Evolutionary conservation across 2,797 vertebrate species (phyloP), one percentile per base, ranked within the genome.

Genomic region (Phataginus tetradactyla): DNA sequence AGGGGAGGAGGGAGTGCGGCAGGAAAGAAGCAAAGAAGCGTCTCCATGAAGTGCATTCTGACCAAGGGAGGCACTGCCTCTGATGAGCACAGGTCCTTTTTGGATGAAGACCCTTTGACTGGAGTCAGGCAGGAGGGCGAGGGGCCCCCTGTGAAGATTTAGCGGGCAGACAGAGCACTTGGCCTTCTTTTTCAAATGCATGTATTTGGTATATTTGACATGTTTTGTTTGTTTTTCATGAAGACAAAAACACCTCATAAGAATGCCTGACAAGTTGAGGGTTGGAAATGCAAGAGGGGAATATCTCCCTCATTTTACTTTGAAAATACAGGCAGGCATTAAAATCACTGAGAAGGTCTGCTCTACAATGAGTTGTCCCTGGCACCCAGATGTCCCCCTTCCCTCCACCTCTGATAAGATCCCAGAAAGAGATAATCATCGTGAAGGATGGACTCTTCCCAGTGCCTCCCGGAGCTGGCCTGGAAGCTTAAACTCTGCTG

Each of bases 401-500:
- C 8, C n/a, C 37, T 68, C 15, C 20, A 14, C 4, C 25, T 53
- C 86, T 20, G 20, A 8, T n/a, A 6, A 63, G 55, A 27, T 9
- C 80, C 71, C 32, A 34, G 59, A 83, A 8, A 42, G 13, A 84
- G 55, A 9, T 45, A 18, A 5, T 3, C 7, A 11, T 32, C 37
- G 45, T 25, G 85, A 6, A 63, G 45, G 53, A 21, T 8, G 0
- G 34, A 32, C 17, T 27, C 3, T 86, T 53, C 69, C 94, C n/a
- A 55, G 87, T 68, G 81, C 66, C 42, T 88, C 93, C 17, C 34
- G 37, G 93, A 61, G 81, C 59, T 15, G 63, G 0, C 0, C 45
- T 15, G 23, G 14, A 45, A 51, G 32, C 81, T 13, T 0, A n/a
- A 78, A 49, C 45, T 61, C 61, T 59, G 37, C 25, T 4, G 9